These are phyloP conservation scores for Leptinotarsa rubiginosa DNA, from an alignment of 2,888 invertebrate species.

Conservation along the genomic window DNA sequence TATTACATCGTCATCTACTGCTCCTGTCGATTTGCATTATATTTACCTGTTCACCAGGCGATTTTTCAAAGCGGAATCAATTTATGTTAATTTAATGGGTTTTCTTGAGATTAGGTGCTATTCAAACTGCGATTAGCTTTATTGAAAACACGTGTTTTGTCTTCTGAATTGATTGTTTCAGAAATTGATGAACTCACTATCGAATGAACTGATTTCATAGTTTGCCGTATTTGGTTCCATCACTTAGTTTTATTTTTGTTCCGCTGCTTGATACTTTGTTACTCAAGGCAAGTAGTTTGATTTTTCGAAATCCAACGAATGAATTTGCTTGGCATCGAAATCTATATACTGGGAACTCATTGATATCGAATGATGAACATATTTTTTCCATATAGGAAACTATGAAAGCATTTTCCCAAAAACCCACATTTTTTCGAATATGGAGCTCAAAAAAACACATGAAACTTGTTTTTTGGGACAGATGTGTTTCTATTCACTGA, in stretches of 20 bases:
- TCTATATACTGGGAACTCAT: no score
- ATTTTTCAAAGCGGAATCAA: conserved; percentile 24
- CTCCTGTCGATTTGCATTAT: conserved; percentile 14
- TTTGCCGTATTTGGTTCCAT: background rate
- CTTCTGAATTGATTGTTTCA: conserved; percentile 10
- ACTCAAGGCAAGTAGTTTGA: no score
- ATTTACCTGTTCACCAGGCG: conserved; percentile 5
- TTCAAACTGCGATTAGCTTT: conserved; percentile 10
- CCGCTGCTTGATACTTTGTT: background rate
- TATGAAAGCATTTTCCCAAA: no score
- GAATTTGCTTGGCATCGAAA: no score
- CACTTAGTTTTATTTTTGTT: background rate
- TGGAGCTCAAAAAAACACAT: no score
- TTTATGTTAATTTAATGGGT: conserved; percentile 25
- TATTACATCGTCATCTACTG: conserved; percentile 24
- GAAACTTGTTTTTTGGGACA: no score
- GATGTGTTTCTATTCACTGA: no score
- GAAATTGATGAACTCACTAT: background rate
- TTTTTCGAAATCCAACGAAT: no score
- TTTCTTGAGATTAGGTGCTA: conserved; percentile 19
- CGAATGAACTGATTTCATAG: background rate
- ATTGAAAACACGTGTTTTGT: conserved; percentile 15
- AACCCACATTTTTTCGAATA: no score
- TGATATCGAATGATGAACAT: no score
- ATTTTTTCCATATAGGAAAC: no score